phyloP scores from a whole-genome alignment of 2,113 vertebrate genomes.

The Chroicocephalus ridibundus region DNA sequence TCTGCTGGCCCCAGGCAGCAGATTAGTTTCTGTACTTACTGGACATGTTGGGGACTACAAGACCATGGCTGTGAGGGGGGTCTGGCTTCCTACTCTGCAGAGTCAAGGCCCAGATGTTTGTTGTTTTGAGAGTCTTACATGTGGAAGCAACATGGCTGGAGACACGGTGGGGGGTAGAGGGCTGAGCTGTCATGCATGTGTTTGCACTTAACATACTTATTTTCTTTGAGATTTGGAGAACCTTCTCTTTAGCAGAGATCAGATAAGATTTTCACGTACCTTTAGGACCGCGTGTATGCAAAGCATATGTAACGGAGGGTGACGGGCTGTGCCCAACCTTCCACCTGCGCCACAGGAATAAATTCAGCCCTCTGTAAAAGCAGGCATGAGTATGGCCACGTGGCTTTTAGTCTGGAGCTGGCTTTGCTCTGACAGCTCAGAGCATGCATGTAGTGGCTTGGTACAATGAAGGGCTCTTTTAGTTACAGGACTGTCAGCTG shows the following conservation, averaged over 20 bases:
- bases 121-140: not conserved
- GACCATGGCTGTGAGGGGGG: accelerated
- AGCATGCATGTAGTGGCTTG: too few species aligned
- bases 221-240: not conserved
- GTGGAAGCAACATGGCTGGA: not conserved
- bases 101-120: not conserved
- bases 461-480: accelerated
- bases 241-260: not conserved
- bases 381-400: accelerated
- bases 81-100: not conserved
- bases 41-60: not conserved
- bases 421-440: not conserved
- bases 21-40: not conserved
- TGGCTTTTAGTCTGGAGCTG: accelerated
- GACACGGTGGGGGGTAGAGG: not conserved
- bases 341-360: not conserved
- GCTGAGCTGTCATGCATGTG: not conserved
- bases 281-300: not conserved
- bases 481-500: not conserved
- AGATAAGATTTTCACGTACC: not conserved
- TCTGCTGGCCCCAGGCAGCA: not conserved
- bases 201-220: not conserved
- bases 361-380: not conserved
- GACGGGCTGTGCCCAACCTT: not conserved
- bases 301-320: accelerated